Evolutionary conservation across 2,888 invertebrate genomes (phyloP), one percentile per base, ranked within the genome.

Genomic region (Cyclophora punctaria): DNA sequence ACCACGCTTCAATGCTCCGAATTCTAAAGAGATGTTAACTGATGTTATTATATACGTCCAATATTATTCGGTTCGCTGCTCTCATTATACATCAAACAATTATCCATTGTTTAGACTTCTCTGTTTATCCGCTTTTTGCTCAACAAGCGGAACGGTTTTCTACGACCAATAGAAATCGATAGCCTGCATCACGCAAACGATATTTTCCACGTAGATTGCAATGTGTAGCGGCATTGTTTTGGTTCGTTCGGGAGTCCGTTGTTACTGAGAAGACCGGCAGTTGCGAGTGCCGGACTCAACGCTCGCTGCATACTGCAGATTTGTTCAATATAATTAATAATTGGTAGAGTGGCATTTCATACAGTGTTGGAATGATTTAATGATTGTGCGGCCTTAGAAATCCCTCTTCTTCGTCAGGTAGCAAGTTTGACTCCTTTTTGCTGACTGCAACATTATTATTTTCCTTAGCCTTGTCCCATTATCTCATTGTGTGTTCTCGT

Each of bases 391-490:
- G 20, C n/a, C 51, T 53, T 47, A 67, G 75, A 71, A 68, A 73
- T 69, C 78, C 72, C 83, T 83, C 82, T 82, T 85, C 85, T 85
- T 85, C 85, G 57, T 81, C 78, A 58, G 70, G 81, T 83, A 78
- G 77, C 83, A 85, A 83, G 83, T 69, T 84, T 78, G 85, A 84
- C 85, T 85, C 82, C 82, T 85, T 82, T 84, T 83, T 83, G n/a
- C n/a, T 42, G 20, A 20, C 20, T 20, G 20, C 20, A 20, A 20
- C 20, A 20, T 20, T 20, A 1, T 20, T 20, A 1, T 20, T 20
- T 20, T 20, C 20, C 20, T 20, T 20, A 20, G 20, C 20, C 20
- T 20, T 20, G 20, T 20, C 20, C 20, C 20, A 20, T 20, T 20
- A 20, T 20, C 20, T 20, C 20, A 20, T 20, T n/a, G 2, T 20